A percentile compares a stretch with the other conserved stretches of the same genome.
phyloP scores from a whole-genome alignment of 2,797 vertebrate species.

The Molossus alvarezi region DNA sequence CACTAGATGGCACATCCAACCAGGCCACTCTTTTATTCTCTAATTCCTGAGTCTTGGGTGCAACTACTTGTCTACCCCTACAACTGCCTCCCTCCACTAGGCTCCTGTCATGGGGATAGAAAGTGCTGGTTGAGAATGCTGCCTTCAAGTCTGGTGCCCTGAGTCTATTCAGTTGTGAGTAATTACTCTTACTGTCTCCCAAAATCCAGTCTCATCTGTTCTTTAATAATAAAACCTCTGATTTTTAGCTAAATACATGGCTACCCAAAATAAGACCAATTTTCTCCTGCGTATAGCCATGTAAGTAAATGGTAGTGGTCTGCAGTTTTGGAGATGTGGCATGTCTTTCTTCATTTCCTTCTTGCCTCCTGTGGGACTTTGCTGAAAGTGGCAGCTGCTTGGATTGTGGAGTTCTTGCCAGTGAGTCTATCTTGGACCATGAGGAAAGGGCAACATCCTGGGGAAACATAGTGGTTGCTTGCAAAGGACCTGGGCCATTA shows the following conservation, averaged over 20 bases:
- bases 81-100: not conserved
- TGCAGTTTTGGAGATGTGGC: not conserved
- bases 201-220: not conserved
- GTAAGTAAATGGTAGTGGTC: not conserved
- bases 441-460: not conserved
- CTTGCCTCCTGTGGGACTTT: not conserved
- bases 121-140: not conserved
- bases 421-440: not conserved
- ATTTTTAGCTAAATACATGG: not conserved
- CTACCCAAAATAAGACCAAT: not conserved
- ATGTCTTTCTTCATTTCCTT: not conserved
- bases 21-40: not conserved
- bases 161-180: not conserved
- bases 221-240: not conserved
- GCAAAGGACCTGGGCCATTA: not conserved
- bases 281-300: not conserved
- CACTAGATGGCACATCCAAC: not conserved
- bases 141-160: not conserved
- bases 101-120: not conserved
- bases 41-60: not conserved
- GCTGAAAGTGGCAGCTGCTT: constrained; percentile 8
- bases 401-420: not conserved
- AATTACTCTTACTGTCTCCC: not conserved
- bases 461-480: not conserved
- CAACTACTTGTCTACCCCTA: not conserved